Base-by-base conservation (phyloP, 2,113 vertebrate species). In the Gracilinanus agilis region DNA sequence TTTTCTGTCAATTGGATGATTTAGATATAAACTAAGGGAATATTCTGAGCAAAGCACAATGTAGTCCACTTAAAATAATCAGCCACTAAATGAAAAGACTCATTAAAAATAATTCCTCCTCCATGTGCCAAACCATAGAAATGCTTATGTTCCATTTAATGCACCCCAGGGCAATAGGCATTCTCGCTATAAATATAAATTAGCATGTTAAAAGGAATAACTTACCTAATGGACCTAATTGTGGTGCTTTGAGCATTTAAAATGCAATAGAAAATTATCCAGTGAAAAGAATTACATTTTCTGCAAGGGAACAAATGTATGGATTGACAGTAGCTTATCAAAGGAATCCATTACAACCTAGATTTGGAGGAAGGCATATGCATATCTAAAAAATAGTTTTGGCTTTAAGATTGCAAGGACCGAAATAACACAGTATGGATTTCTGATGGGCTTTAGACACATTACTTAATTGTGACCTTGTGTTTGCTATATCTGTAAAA, bases 121-220 rank as follows among this genome's bases (percentile, higher is more conserved):
- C 34, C 21, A 0, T 0, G 0, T 96, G 7, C 90, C 75, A 97
- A 93, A 55, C 19, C 25, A 0, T 93, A 44, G 24, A 9, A 53
- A 53, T 67, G 90, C 13, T 90, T 55, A 10, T 53, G 29, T 93
- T 91, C 3, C 29, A 29, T 92, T 92, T 88, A 83, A 67, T 91
- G 24, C 49, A 90, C 12, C 13, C 61, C n/a, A 96, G 92, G 4
- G 24, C 0, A 10, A 55, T 24, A 54, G 44, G 44, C 53, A 90
- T 97, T 93, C 53, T 58, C 94, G 89, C 54, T 96, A 92, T 93
- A 91, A 92, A 91, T 95, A 95, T 44, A 92, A 54, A 89, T 53
- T 54, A 90, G 67, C 7, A 2, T 93, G 61, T 55, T 94, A 93
- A 95, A 95, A 90, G 89, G 90, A 93, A 88, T 94, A 53, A 29